Evolutionary conservation across 2,888 invertebrate genomes (phyloP).

Genomic region (Agonum fuliginosum): DNA sequence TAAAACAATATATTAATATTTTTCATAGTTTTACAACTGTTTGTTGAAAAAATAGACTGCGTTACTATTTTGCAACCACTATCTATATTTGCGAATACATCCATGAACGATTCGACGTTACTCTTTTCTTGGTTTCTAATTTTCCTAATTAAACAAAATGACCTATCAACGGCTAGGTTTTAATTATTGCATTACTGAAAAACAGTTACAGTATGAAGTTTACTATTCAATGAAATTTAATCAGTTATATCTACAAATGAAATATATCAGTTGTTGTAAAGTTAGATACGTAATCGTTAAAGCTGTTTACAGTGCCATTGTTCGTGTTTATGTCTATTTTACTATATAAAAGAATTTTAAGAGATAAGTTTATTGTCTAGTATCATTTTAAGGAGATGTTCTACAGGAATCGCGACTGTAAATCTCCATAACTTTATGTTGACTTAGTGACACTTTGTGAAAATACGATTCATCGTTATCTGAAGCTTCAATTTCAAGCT

Average conservation of each 20-base stretch:
- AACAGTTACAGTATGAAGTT: too few relatives aligned
- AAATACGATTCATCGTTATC: conserved; percentile 8
- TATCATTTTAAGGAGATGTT: conserved; percentile 50
- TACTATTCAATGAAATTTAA: background rate
- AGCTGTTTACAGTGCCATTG: conserved; percentile 30
- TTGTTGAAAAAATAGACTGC: too few relatives aligned
- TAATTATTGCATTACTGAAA: too few relatives aligned
- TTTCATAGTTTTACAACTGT: too few relatives aligned
- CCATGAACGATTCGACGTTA: too few relatives aligned
- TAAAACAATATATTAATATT: too few relatives aligned
- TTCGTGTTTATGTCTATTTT: conserved; percentile 28
- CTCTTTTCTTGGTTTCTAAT: too few relatives aligned
- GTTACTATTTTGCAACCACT: too few relatives aligned
- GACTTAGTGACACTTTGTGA: conserved; percentile 55
- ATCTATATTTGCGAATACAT: too few relatives aligned
- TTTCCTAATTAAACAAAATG: too few relatives aligned
- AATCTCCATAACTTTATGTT: conserved; percentile 49
- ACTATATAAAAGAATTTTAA: conserved; percentile 50
- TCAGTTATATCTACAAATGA: conserved; percentile 12
- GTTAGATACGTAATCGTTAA: conserved; percentile 8
- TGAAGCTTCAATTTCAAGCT: too few relatives aligned
- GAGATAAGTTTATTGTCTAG: conserved; percentile 44
- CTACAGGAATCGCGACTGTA: conserved; percentile 30
- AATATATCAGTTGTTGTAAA: background rate
- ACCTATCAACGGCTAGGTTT: too few relatives aligned